A percentile compares a stretch with the other conserved stretches of the same genome.
Conservation (phyloP, 2,888 invertebrate species). For the Drosophila incognita region DNA sequence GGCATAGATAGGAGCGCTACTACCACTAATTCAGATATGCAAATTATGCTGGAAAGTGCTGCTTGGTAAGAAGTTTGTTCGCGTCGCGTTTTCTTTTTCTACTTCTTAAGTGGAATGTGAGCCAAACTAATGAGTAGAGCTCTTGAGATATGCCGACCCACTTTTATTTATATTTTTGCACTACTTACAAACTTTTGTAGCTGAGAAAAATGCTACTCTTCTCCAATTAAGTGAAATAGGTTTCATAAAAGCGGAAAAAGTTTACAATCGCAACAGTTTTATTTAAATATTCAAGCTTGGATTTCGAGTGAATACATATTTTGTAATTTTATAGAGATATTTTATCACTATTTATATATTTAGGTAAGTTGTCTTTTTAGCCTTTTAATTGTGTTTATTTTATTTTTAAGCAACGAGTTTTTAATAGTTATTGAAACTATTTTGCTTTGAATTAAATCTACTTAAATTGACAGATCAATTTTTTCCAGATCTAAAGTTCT, state of each 20-base stretch:
- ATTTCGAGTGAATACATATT: background rate
- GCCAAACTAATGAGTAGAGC: slow-evolving; percentile 39
- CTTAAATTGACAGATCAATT: no score
- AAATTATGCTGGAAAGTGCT: slow-evolving; percentile 48
- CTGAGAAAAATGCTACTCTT: background rate
- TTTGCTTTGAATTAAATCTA: no score
- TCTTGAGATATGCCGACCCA: background rate
- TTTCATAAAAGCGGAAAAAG: background rate
- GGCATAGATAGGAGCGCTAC: slow-evolving; percentile 25
- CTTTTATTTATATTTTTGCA: background rate
- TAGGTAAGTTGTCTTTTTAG: background rate
- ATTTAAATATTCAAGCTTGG: background rate
- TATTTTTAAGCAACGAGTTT: background rate
- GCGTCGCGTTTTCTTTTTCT: background rate
- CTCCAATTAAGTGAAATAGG: background rate
- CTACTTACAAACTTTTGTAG: background rate
- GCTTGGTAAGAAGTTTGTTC: slow-evolving; percentile 19
- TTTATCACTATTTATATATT: background rate
- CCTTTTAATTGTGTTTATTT: no score
- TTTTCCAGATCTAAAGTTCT: no score
- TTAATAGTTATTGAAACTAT: no score
- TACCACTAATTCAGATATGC: slow-evolving; percentile 57
- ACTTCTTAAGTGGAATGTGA: slow-evolving; percentile 14
- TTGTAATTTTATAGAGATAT: background rate
- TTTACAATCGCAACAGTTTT: background rate